Conservation (phyloP, 2,113 vertebrate species). For the Desmodus rotundus region DNA sequence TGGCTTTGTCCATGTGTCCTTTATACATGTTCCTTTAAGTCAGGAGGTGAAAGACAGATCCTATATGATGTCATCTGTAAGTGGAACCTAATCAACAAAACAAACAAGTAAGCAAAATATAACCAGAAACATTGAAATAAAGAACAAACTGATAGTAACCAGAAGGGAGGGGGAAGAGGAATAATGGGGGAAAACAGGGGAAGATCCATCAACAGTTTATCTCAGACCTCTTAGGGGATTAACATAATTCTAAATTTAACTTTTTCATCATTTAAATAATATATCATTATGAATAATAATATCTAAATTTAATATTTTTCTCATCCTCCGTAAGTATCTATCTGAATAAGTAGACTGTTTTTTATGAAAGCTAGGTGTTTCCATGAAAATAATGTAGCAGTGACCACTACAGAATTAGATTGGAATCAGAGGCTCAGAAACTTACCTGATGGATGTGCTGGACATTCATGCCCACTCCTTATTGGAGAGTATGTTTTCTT, state of each 20-base stretch:
- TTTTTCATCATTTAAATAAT: background rate
- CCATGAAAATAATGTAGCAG: background rate
- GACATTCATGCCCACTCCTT: too few relatives aligned
- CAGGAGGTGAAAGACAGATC: too few relatives aligned
- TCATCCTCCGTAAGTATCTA: background rate
- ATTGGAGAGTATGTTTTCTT: background rate
- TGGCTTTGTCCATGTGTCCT: too few relatives aligned
- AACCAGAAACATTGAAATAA: too few relatives aligned
- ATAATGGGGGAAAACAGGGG: too few relatives aligned
- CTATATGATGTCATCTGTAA: too few relatives aligned
- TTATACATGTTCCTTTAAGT: too few relatives aligned
- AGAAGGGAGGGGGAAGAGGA: too few relatives aligned
- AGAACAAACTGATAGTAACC: too few relatives aligned
- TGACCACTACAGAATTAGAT: background rate
- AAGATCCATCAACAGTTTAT: background rate
- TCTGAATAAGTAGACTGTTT: background rate
- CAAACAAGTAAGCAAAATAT: too few relatives aligned
- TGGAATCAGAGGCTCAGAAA: background rate
- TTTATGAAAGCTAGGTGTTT: background rate
- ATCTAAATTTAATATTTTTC: background rate
- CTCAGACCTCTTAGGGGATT: background rate
- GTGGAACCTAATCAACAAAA: too few relatives aligned
- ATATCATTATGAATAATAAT: background rate
- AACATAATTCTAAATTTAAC: background rate
- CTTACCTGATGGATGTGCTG: background rate